These are phyloP conservation scores for Tauraco hartlaubi DNA, from an alignment of 2,797 vertebrate species.

Conservation along the genomic window DNA sequence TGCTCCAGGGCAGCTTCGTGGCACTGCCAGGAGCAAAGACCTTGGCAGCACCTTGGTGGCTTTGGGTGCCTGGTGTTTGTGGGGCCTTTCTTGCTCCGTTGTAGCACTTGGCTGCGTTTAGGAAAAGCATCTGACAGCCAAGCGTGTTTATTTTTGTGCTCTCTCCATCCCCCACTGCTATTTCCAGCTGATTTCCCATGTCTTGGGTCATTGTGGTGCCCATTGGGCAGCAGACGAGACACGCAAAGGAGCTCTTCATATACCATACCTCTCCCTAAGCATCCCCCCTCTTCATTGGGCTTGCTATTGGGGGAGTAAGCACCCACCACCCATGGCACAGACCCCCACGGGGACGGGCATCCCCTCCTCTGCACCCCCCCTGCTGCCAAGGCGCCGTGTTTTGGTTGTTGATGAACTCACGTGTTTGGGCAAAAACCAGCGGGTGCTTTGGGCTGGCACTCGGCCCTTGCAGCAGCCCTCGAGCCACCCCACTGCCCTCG, in stretches of 20 bases:
- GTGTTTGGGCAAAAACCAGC: background rate
- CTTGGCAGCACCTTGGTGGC: background rate
- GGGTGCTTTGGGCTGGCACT: rapidly evolving
- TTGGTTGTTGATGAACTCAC: background rate
- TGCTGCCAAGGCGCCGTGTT: rapidly evolving
- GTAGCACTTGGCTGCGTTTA: background rate
- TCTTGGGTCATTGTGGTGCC: rapidly evolving
- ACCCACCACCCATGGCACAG: background rate
- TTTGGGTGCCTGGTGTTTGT: background rate
- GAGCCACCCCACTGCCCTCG: background rate
- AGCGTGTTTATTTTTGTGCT: background rate
- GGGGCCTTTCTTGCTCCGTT: background rate
- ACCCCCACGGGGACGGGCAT: rapidly evolving
- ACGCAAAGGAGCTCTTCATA: background rate
- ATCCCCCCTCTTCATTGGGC: background rate
- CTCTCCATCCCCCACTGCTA: background rate
- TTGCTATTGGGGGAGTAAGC: background rate
- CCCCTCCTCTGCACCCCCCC: background rate
- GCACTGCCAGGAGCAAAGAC: background rate
- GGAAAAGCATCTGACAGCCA: background rate
- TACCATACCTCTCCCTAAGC: background rate
- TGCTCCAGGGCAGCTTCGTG: background rate
- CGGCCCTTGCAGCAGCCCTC: background rate
- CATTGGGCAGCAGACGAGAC: rapidly evolving
- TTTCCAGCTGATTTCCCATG: background rate